These are phyloP conservation scores for Heliconius hermathena DNA, from an alignment of 1,140 invertebrate species.

Conservation along the genomic window DNA sequence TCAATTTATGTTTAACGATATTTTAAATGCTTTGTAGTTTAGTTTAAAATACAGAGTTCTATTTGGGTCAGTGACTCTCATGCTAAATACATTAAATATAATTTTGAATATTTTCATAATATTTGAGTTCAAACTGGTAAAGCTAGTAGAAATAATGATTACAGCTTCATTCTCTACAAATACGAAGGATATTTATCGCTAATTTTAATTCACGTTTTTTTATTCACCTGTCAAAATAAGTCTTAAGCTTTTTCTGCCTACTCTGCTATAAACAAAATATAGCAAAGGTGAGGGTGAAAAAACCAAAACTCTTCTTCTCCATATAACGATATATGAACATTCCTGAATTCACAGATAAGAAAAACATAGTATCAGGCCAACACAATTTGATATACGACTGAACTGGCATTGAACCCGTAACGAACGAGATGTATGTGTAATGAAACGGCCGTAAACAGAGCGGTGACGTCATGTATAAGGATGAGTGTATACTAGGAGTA, in stretches of 20 bases:
- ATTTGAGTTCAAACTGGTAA: neutral
- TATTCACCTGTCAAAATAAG: too few species aligned
- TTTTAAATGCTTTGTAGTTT: constrained; percentile 5
- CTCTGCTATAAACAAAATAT: too few species aligned
- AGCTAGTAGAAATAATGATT: neutral
- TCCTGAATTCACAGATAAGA: neutral
- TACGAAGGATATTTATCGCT: neutral
- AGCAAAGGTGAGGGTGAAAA: too few species aligned
- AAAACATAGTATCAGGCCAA: neutral
- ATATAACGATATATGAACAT: neutral
- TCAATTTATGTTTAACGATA: neutral
- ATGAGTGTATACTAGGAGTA: neutral
- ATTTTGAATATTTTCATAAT: constrained; percentile 1
- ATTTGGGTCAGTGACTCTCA: constrained; percentile 6
- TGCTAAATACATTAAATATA: constrained; percentile 2
- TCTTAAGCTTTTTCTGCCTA: too few species aligned
- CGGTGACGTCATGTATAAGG: constrained; percentile 23
- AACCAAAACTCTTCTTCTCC: neutral
- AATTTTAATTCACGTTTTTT: neutral
- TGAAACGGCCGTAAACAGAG: constrained; percentile 47
- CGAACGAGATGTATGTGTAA: constrained; percentile 46
- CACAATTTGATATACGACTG: constrained; percentile 37
- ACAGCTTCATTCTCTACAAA: neutral
- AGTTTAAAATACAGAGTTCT: constrained; percentile 13
- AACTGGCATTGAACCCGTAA: constrained; percentile 44